Conservation (phyloP, 2,113 vertebrate species). For the Gambusia holbrooki region DNA sequence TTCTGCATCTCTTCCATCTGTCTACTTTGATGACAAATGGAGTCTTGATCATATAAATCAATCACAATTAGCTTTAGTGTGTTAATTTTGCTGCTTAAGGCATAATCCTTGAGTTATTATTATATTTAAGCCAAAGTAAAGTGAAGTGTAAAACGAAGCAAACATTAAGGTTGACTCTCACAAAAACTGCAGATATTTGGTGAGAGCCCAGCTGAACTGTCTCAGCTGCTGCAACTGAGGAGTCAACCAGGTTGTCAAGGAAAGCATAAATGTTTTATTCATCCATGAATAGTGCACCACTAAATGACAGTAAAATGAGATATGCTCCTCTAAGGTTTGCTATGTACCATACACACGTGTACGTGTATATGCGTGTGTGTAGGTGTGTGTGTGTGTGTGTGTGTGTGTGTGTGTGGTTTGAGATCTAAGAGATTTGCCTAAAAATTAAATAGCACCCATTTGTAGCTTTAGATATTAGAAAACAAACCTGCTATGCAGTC, state of each 20-base stretch:
- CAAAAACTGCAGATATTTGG: not conserved
- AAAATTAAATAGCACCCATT: slow-evolving; percentile 1
- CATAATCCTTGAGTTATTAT: not conserved
- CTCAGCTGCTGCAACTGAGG: too few relatives aligned
- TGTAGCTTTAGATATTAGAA: not conserved
- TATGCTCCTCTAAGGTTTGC: too few relatives aligned
- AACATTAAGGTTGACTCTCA: not conserved
- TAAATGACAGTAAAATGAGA: too few relatives aligned
- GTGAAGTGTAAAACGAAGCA: too few relatives aligned
- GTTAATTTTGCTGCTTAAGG: not conserved
- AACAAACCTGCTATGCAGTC: not conserved
- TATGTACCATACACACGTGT: too few relatives aligned
- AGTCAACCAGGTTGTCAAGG: too few relatives aligned
- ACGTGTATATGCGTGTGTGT: too few relatives aligned
- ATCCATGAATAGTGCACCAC: too few relatives aligned
- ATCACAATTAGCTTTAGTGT: not conserved
- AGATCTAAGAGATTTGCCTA: slow-evolving; percentile 7
- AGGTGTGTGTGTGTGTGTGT: too few relatives aligned
- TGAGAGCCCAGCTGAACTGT: too few relatives aligned
- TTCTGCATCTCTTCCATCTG: not conserved
- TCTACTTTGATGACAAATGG: not conserved
- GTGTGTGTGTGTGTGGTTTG: not conserved
- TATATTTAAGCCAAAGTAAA: too few relatives aligned
- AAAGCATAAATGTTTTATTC: too few relatives aligned
- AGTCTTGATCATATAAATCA: not conserved